These are phyloP conservation scores for Dusona sp. DNA, from an alignment of 2,888 invertebrate species.

Conservation along the genomic window DNA sequence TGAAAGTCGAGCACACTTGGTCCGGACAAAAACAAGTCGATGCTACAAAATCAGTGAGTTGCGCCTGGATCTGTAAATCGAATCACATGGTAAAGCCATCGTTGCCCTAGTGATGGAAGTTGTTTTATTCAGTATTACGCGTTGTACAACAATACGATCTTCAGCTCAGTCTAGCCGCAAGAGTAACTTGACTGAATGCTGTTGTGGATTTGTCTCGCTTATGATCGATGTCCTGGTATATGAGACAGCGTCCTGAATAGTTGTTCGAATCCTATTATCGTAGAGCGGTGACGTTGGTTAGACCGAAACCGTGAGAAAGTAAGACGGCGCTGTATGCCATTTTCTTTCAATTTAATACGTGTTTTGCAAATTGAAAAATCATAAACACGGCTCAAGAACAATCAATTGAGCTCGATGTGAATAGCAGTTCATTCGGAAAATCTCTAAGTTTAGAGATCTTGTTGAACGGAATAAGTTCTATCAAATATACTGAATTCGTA, in stretches of 20 bases:
- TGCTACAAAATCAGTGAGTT: constrained; percentile 13
- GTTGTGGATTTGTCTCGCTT: constrained; percentile 49
- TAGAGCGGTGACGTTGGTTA: too few relatives aligned
- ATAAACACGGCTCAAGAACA: constrained; percentile 34
- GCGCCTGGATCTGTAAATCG: constrained; percentile 63
- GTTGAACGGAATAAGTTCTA: too few relatives aligned
- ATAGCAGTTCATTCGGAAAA: too few relatives aligned
- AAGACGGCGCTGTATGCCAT: too few relatives aligned
- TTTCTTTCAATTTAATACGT: not conserved
- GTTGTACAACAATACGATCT: constrained; percentile 33
- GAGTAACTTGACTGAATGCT: constrained; percentile 14
- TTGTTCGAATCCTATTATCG: too few relatives aligned
- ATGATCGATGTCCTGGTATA: constrained; percentile 46
- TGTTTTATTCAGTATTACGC: constrained; percentile 32
- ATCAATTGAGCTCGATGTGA: constrained; percentile 11
- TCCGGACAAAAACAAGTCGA: constrained; percentile 42
- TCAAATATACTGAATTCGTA: not conserved
- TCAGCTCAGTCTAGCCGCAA: constrained; percentile 8
- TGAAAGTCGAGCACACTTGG: constrained; percentile 51
- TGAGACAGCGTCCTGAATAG: constrained; percentile 2
- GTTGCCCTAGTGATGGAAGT: constrained; percentile 42
- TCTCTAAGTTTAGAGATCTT: too few relatives aligned
- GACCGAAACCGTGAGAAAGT: too few relatives aligned
- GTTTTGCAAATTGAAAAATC: constrained; percentile 5
- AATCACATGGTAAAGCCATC: constrained; percentile 67